These are phyloP conservation scores for Dromococcyx pavoninus DNA, from an alignment of 2,797 vertebrate species.

Conservation along the genomic window DNA sequence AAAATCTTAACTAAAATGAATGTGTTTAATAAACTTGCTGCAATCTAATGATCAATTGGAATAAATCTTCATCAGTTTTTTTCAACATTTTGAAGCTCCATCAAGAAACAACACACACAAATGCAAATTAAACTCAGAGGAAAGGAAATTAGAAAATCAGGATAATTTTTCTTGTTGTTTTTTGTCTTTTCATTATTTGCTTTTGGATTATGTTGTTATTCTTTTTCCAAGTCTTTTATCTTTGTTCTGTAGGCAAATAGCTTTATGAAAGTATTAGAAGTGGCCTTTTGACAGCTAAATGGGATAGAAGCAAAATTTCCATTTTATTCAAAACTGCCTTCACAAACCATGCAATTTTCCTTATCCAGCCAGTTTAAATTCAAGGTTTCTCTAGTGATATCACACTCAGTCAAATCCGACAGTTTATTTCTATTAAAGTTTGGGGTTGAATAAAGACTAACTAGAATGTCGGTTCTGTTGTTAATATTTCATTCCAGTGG, in stretches of 20 bases:
- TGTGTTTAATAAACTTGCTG: slow-evolving; percentile 43
- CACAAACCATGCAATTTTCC: slow-evolving; percentile 70
- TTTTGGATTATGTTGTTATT: neutral
- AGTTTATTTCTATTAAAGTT: slow-evolving; percentile 79
- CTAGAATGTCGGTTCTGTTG: slow-evolving; percentile 64
- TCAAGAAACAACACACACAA: neutral
- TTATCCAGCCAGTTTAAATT: slow-evolving; percentile 72
- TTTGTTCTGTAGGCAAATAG: slow-evolving; percentile 65
- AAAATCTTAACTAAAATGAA: slow-evolving; percentile 48
- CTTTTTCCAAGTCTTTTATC: slow-evolving; percentile 35
- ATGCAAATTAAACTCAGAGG: neutral
- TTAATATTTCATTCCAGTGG: slow-evolving; percentile 70
- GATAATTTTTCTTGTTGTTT: neutral
- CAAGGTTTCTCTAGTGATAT: slow-evolving; percentile 72
- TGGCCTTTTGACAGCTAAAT: slow-evolving; percentile 72
- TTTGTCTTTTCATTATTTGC: neutral
- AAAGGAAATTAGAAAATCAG: slow-evolving; percentile 5
- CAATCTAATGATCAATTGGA: neutral
- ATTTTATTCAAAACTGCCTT: slow-evolving; percentile 71
- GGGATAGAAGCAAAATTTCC: slow-evolving; percentile 69
- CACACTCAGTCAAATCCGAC: slow-evolving; percentile 75
- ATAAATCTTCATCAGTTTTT: neutral
- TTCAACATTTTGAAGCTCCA: neutral
- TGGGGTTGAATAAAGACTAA: slow-evolving; percentile 75
- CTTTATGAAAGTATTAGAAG: slow-evolving; percentile 65